phyloP scores from a whole-genome alignment of 2,113 vertebrate genomes.

The Myrmophylax atrothorax region DNA sequence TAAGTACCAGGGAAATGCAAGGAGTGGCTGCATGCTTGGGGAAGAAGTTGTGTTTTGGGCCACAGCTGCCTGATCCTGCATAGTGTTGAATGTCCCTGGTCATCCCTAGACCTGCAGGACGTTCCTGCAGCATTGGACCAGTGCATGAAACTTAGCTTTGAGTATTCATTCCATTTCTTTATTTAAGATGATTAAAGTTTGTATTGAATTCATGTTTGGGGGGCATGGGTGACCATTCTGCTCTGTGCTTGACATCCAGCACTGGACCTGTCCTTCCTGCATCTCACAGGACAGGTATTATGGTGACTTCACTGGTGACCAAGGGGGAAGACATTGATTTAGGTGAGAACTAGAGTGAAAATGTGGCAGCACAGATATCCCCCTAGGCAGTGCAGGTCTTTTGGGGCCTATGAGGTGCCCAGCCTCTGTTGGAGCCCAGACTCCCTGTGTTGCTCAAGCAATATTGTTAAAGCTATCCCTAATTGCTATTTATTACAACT shows the following conservation, averaged over 20 bases:
- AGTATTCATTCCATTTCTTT: neutral
- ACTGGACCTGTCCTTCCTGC: fast-evolving
- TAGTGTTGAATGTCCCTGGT: neutral
- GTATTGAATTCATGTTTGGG: neutral
- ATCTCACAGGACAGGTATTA: fast-evolving
- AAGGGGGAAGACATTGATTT: neutral
- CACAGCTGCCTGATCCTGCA: neutral
- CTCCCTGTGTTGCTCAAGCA: neutral
- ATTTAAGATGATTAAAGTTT: neutral
- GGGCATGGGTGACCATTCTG: neutral
- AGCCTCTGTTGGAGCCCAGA: neutral
- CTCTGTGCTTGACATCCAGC: neutral
- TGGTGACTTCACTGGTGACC: neutral
- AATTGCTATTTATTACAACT: neutral
- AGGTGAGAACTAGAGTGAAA: neutral
- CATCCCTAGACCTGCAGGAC: neutral
- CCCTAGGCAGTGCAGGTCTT: neutral
- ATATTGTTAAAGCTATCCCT: neutral
- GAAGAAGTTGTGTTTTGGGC: neutral
- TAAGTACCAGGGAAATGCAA: neutral
- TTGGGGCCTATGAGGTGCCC: neutral
- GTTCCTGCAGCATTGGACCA: neutral
- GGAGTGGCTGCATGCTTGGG: fast-evolving
- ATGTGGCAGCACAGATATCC: neutral
- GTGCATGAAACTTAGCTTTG: neutral